Base-by-base conservation (phyloP, 2,797 vertebrate species). In the Chrysocyon brachyurus region DNA sequence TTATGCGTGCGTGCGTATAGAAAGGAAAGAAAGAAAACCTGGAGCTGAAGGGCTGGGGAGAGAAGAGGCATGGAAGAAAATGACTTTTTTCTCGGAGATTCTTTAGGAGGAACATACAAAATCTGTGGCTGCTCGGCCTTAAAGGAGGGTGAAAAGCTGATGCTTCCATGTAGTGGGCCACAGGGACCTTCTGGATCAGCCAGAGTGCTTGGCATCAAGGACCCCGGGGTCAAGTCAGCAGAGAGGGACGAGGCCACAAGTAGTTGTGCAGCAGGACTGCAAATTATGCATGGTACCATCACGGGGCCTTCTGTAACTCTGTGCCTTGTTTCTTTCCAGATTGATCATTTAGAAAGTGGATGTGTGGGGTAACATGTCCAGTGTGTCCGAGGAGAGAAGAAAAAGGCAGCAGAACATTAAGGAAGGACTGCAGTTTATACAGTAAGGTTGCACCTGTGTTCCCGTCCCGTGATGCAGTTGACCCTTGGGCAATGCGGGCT, bases 361-460 rank as follows among this genome's bases (percentile, higher is more conserved):
- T 98, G 98, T 98, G 98, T 89, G 98, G 97, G 98, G 97, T 98
- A 99, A 98, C 99, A 99, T 99, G 99, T 99, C 99, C 97, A 99
- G 98, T 98, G 98, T 98, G 96, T 99, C 99, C 36, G 99, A 99
- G 98, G 99, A 99, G 98, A 99, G 99, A 98, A 99, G 99, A 94
- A 99, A 98, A 98, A 99, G 99, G 97, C 99, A 99, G 99, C 99
- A 99, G 98, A 99, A 99, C 98, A 99, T 99, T 98, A 99, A 99
- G 98, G 99, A 99, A 98, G 99, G 99, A 95, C 98, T 99, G 28
- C 99, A 99, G 98, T 99, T 99, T 94, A 99, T 99, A 97, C 99
- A 99, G 99, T 99, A 99, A 99, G 99, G 98, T 52, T 28, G 1
- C 12, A 2, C 1, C 54, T 9, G 3, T 28, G 17, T 49, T 49